Evolutionary conservation across 2,888 invertebrate genomes (phyloP).

Genomic region (Acanthosoma haemorrhoidale): DNA sequence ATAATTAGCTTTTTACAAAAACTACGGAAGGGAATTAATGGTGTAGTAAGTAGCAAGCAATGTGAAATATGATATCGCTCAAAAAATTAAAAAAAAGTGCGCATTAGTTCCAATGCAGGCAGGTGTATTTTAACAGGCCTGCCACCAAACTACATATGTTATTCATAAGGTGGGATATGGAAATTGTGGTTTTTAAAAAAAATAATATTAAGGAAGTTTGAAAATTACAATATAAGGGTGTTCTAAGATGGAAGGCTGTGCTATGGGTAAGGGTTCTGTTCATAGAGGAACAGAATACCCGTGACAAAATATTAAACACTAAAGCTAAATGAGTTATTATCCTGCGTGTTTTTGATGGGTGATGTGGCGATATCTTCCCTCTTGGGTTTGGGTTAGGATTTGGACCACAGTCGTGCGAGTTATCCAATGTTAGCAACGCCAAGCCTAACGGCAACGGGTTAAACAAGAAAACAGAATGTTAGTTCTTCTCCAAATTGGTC

Average conservation of each 20-base stretch:
- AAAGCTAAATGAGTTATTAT: slow-evolving; percentile 29
- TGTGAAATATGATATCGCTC: slow-evolving; percentile 18
- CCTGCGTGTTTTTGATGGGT: slow-evolving; percentile 29
- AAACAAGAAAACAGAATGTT: slow-evolving; percentile 38
- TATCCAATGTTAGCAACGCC: slow-evolving; percentile 37
- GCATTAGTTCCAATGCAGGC: slow-evolving; percentile 29
- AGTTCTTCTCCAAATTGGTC: slow-evolving; percentile 30
- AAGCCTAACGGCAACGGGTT: slow-evolving; percentile 37
- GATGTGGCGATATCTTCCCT: slow-evolving; percentile 29
- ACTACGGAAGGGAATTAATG: slow-evolving; percentile 12
- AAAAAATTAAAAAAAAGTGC: slow-evolving; percentile 12
- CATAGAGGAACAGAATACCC: slow-evolving; percentile 12
- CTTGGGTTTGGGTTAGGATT: slow-evolving; percentile 22
- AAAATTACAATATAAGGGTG: slow-evolving; percentile 19
- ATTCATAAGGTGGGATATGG: slow-evolving; percentile 16
- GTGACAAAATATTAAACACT: slow-evolving; percentile 27
- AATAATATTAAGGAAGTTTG: slow-evolving; percentile 17
- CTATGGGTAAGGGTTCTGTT: slow-evolving; percentile 11
- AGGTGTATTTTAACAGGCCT: slow-evolving; percentile 28
- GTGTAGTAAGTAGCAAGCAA: slow-evolving; percentile 28
- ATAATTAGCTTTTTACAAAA: slow-evolving; percentile 28
- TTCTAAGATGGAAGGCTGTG: slow-evolving; percentile 25
- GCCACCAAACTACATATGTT: slow-evolving; percentile 30
- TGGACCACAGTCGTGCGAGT: slow-evolving; percentile 35
- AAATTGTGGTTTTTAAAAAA: not conserved